phyloP scores from a whole-genome alignment of 2,888 invertebrate genomes.

The Galerucella nymphaeae region DNA sequence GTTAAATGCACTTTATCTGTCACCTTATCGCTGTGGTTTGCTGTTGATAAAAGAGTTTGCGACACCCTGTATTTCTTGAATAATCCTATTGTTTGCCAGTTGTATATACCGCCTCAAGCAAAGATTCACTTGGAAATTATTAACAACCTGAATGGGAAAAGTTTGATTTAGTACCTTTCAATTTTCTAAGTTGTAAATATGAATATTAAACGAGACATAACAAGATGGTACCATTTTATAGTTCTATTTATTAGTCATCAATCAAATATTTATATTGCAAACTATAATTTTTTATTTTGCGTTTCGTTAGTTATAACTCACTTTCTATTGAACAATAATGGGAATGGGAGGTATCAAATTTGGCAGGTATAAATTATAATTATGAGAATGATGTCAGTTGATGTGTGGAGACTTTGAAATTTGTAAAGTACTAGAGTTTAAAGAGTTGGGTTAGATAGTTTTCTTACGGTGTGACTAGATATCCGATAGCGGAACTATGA shows the following conservation, averaged over 20 bases:
- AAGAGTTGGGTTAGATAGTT: no score
- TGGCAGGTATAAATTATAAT: constrained; percentile 1
- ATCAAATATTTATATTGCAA: constrained; percentile 27
- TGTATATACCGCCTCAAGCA: not conserved
- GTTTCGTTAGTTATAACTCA: constrained; percentile 20
- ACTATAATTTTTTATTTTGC: constrained; percentile 31
- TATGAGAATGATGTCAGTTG: not conserved
- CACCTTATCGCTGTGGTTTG: no score
- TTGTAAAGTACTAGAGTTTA: no score
- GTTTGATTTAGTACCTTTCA: constrained; percentile 30
- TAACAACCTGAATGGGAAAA: not conserved
- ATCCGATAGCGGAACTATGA: no score
- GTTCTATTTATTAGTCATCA: constrained; percentile 39
- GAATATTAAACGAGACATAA: constrained; percentile 25
- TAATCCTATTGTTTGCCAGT: no score
- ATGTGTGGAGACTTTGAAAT: not conserved
- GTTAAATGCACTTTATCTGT: no score
- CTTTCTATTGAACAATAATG: constrained; percentile 20
- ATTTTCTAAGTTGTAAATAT: constrained; percentile 27
- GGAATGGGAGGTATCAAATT: not conserved
- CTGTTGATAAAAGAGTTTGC: no score
- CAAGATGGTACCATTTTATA: constrained; percentile 34
- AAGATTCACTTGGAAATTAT: not conserved
- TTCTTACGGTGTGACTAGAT: no score
- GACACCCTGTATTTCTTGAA: no score